Conservation (phyloP, 2,113 vertebrate genomes). For the Micronisus gabar region DNA sequence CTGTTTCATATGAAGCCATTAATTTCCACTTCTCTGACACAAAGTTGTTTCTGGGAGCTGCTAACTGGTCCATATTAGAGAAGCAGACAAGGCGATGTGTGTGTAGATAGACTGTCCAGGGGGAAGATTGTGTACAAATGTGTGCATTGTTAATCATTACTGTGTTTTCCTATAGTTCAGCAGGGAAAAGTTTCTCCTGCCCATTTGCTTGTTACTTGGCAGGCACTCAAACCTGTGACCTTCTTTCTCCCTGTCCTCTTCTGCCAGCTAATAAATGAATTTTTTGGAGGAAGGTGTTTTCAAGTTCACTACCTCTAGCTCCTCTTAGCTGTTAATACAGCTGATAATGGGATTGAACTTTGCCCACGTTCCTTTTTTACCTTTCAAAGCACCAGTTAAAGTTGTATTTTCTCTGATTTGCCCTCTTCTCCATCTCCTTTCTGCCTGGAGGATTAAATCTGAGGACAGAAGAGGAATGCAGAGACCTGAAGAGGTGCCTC, state of each 20-base stretch:
- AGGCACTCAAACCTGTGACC: not conserved
- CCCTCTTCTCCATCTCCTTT: not conserved
- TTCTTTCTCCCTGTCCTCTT: not conserved
- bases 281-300: not conserved
- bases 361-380: slow-evolving; percentile 85
- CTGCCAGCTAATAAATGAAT: not conserved
- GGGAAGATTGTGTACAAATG: not conserved
- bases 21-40: not conserved
- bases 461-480: not conserved
- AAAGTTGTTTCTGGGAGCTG: not conserved
- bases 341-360: slow-evolving; percentile 88
- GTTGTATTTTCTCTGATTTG: not conserved
- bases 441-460: not conserved
- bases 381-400: not conserved
- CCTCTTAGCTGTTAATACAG: slow-evolving; percentile 84
- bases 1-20: not conserved
- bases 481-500: rapidly evolving
- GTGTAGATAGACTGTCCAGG: not conserved
- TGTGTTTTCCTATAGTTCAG: not conserved
- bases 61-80: not conserved
- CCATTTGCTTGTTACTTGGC: not conserved
- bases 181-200: not conserved
- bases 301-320: slow-evolving; percentile 74
- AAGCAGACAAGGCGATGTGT: rapidly evolving
- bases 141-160: not conserved